Evolutionary conservation across 2,888 invertebrate genomes (phyloP).

Genomic region (Leucoma salicis): DNA sequence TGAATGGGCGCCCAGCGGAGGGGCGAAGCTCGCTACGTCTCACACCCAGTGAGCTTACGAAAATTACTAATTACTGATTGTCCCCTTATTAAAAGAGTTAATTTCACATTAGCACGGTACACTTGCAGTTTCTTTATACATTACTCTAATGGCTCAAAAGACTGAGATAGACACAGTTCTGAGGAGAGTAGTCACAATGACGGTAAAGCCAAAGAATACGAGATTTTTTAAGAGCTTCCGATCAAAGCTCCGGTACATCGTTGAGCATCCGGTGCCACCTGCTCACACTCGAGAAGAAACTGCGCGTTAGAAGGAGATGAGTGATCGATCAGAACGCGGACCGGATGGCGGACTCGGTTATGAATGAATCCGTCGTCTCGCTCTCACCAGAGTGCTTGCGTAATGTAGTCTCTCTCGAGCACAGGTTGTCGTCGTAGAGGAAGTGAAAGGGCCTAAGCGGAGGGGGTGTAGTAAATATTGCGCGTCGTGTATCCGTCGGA

Average conservation of each 20-base stretch:
- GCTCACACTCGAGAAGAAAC: slow-evolving; percentile 73
- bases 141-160: slow-evolving; percentile 28
- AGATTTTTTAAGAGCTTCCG: slow-evolving; percentile 71
- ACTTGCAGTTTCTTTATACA: slow-evolving; percentile 41
- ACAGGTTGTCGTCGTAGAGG: slow-evolving; percentile 78
- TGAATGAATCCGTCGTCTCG: slow-evolving; percentile 78
- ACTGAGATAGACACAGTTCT: slow-evolving; percentile 31
- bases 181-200: slow-evolving; percentile 35
- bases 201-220: slow-evolving; percentile 49
- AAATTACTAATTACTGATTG: slow-evolving; percentile 75
- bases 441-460: slow-evolving; percentile 78
- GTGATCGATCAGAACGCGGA: slow-evolving; percentile 73
- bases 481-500: slow-evolving; percentile 62
- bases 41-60: slow-evolving; percentile 77
- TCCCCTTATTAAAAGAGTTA: slow-evolving; percentile 57
- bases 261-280: slow-evolving; percentile 76
- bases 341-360: slow-evolving; percentile 81
- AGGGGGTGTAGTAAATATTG: slow-evolving; percentile 80
- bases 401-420: slow-evolving; percentile 59
- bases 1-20: slow-evolving; percentile 74
- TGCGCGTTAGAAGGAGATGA: slow-evolving; percentile 78
- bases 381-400: slow-evolving; percentile 48
- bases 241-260: slow-evolving; percentile 62
- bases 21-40: slow-evolving; percentile 74
- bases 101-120: slow-evolving; percentile 45